These are phyloP conservation scores for Cercopithecus neglectus DNA, from an alignment of 2,797 vertebrate genomes.

Conservation along the genomic window DNA sequence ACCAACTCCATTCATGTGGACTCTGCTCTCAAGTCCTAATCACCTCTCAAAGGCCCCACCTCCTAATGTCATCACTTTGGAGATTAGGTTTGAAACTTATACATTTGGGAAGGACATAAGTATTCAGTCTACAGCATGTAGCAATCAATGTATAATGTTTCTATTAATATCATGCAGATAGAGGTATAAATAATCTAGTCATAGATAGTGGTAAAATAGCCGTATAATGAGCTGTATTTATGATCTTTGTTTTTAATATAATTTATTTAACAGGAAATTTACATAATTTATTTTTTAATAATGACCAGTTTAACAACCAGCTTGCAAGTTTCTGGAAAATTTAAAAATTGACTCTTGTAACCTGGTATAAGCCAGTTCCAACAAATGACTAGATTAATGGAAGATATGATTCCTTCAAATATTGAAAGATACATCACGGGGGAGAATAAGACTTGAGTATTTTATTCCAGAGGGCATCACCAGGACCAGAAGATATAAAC, in stretches of 20 bases:
- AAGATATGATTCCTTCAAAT: background rate
- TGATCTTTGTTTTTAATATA: background rate
- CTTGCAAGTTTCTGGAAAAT: constrained; percentile 9
- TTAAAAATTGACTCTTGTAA: background rate
- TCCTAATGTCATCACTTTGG: background rate
- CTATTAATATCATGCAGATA: background rate
- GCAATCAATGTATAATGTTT: background rate
- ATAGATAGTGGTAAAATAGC: background rate
- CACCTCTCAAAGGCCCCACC: background rate
- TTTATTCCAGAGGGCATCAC: background rate
- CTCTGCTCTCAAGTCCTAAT: background rate
- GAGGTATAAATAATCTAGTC: background rate
- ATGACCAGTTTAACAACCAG: background rate
- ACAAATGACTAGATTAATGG: background rate
- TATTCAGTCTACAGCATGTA: background rate
- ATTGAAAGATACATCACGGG: background rate
- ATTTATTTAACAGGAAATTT: background rate
- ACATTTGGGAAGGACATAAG: background rate
- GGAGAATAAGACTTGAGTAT: background rate
- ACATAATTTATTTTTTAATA: constrained; percentile 30
- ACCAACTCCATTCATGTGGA: background rate
- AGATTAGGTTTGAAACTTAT: background rate
- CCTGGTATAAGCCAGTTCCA: background rate
- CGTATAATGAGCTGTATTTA: background rate
- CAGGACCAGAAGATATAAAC: background rate